These are phyloP conservation scores for Calameuta filiformis DNA, from an alignment of 2,888 invertebrate genomes.

Conservation along the genomic window DNA sequence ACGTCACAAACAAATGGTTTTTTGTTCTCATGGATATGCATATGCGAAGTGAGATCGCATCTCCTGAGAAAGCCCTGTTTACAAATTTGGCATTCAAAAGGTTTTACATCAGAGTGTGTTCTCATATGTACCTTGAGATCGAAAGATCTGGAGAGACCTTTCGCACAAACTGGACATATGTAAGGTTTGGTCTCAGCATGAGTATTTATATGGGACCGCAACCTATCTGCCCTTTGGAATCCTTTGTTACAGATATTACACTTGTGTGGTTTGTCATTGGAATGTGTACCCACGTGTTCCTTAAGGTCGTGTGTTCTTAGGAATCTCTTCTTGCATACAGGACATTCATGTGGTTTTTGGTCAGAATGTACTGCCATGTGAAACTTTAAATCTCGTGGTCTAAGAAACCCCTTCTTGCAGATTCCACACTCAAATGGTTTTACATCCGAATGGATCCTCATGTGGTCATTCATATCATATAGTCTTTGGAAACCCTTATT, in stretches of 20 bases:
- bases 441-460: constrained; percentile 14
- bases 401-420: constrained; percentile 12
- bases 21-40: neutral
- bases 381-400: neutral
- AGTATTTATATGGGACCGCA: constrained; percentile 71
- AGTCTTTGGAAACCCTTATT: constrained; percentile 7
- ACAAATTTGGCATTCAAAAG: constrained; percentile 1
- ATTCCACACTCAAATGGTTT: constrained; percentile 15
- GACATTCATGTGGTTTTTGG: constrained; percentile 2
- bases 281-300: constrained; percentile 56
- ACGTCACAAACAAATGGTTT: constrained; percentile 1
- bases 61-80: constrained; percentile 1
- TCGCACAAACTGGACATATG: constrained; percentile 71
- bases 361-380: constrained; percentile 10
- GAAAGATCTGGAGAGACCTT: constrained; percentile 57
- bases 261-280: constrained; percentile 67
- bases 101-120: neutral
- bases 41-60: neutral
- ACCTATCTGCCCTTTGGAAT: constrained; percentile 71
- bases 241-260: constrained; percentile 72
- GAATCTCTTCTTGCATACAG: constrained; percentile 2
- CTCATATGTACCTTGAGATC: constrained; percentile 1
- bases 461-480: constrained; percentile 5
- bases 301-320: neutral
- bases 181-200: constrained; percentile 71